Evolutionary conservation across 1,140 invertebrate species (phyloP), one percentile per base, ranked within the genome.

Genomic region (Trichoplusia ni): DNA sequence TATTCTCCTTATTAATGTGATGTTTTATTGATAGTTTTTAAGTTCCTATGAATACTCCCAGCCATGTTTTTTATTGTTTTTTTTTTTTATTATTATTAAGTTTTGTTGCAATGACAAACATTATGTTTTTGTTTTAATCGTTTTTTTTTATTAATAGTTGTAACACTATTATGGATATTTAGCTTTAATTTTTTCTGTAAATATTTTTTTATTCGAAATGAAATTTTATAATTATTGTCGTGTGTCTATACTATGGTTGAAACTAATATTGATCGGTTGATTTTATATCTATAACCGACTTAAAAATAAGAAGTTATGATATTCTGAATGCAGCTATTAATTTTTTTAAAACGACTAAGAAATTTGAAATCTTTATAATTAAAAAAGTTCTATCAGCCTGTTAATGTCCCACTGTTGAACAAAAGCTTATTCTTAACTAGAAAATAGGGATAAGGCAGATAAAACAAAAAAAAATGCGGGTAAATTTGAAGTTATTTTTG

Each of bases 131-230:
- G 18, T 21, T 42, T 42, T 11, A 42, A 19, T 19, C n/a, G n/a
- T 40, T n/a, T n/a, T n/a, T n/a, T 21, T n/a, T 38, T 38, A 14
- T 42, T 42, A 21, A 21, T 42, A 42, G 38, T 42, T 42, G 11
- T 29, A 29, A 29, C 7, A 13, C 9, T 8, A 16, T 9, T 47
- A 16, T 9, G 6, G 27, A 6, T 11, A 29, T n/a, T 47, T 47
- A 47, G 44, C 44, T 47, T 47, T 47, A 47, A 46, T 29, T 16
- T 16, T 16, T 47, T 47, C 31, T 47, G 44, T 47, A 47, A 47
- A 47, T 47, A 47, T 29, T 47, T 19, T 1, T 35, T 19, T 42
- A 42, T 19, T 42, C 38, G n/a, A 9, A n/a, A 23, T 46, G 42
- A 25, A n/a, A 27, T 44, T 23, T 19, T n/a, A 44, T 44, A 23